These are phyloP conservation scores for Serrognathus titanus DNA, from an alignment of 2,888 invertebrate species.

Conservation along the genomic window DNA sequence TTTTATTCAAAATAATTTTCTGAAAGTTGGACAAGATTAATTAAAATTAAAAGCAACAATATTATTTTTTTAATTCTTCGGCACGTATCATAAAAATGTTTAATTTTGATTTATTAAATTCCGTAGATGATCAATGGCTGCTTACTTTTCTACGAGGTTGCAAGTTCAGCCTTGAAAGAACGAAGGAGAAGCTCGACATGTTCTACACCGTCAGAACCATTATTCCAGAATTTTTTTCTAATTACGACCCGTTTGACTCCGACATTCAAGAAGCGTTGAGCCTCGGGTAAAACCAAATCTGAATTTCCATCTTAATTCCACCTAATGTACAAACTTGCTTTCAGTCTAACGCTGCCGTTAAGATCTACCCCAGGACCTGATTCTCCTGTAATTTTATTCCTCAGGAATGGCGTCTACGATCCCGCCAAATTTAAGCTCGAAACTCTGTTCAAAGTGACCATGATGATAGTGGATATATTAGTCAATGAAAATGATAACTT, in stretches of 20 bases:
- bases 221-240: constrained; percentile 53
- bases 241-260: constrained; percentile 42
- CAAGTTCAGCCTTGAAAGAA: constrained; percentile 61
- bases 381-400: constrained; percentile 39
- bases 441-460: constrained; percentile 50
- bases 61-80: no score
- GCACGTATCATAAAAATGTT: no score
- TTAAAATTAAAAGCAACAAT: no score
- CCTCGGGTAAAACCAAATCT: constrained; percentile 45
- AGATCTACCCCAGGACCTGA: constrained; percentile 29
- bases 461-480: constrained; percentile 57
- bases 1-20: no score
- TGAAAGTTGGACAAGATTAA: no score
- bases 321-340: background rate
- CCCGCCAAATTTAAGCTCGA: constrained; percentile 21
- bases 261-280: constrained; percentile 38
- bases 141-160: constrained; percentile 61
- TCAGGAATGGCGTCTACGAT: constrained; percentile 37
- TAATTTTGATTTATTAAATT: no score
- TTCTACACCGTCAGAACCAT: constrained; percentile 55
- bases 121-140: constrained; percentile 60
- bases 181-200: constrained; percentile 61
- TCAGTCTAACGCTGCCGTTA: constrained; percentile 26
- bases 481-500: constrained; percentile 62
- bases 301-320: background rate